A percentile compares a stretch with the other conserved stretches of the same genome.
phyloP scores from a whole-genome alignment of 2,888 invertebrate genomes.

The Labia minor region DNA sequence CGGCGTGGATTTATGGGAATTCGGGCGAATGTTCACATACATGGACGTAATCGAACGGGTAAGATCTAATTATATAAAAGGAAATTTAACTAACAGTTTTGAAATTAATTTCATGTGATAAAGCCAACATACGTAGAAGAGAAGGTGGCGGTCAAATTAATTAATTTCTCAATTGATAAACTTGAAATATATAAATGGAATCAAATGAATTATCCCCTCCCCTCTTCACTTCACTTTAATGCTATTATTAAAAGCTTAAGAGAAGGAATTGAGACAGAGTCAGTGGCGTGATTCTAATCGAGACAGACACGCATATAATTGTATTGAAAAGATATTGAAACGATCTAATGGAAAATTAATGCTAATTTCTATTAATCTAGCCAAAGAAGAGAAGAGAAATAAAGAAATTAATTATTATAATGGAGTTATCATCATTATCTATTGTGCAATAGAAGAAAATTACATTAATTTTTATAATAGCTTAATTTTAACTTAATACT shows the following conservation, averaged over 20 bases:
- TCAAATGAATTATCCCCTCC: neutral
- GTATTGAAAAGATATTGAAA: too few relatives aligned
- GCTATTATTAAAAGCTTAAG: neutral
- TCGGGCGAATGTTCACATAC: slow-evolving; percentile 74
- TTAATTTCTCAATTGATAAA: slow-evolving; percentile 5
- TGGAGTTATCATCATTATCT: too few relatives aligned
- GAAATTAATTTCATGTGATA: neutral
- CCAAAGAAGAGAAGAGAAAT: too few relatives aligned
- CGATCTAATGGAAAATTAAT: too few relatives aligned
- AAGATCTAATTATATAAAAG: slow-evolving; percentile 39
- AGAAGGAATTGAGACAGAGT: neutral
- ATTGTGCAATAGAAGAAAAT: too few relatives aligned
- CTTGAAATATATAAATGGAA: slow-evolving; percentile 7
- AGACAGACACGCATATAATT: neutral
- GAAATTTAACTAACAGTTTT: neutral
- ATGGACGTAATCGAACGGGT: slow-evolving; percentile 80
- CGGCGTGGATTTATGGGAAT: slow-evolving; percentile 82
- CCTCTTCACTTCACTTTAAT: neutral
- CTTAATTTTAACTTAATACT: too few relatives aligned
- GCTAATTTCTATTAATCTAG: too few relatives aligned
- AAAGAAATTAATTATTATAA: too few relatives aligned
- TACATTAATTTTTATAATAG: too few relatives aligned
- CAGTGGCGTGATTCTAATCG: neutral
- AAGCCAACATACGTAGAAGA: neutral
- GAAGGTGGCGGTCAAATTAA: neutral